Evolutionary conservation across 2,797 vertebrate genomes (phyloP).

Genomic region (Sebastes iracundus): DNA sequence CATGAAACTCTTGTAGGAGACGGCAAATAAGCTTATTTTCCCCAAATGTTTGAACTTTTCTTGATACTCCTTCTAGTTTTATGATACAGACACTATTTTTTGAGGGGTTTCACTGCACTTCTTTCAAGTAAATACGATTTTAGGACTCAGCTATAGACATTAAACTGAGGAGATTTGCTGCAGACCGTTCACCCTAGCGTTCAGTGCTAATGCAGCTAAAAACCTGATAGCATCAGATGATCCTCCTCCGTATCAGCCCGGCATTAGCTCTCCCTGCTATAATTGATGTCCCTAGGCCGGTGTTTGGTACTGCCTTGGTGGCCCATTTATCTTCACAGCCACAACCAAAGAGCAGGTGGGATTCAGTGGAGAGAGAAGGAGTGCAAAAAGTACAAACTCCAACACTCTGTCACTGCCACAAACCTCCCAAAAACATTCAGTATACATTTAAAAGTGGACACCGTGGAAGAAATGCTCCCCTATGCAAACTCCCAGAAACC

Average conservation of each 20-base stretch:
- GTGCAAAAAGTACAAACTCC: constrained; percentile 8
- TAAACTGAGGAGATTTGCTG: not conserved
- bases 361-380: not conserved
- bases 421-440: constrained; percentile 8
- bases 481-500: not conserved
- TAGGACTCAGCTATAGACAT: not conserved
- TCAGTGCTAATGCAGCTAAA: constrained; percentile 5
- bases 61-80: not conserved
- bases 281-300: constrained; percentile 47
- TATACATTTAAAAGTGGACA: constrained; percentile 10
- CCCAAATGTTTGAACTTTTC: not conserved
- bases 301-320: constrained; percentile 29
- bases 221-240: constrained; percentile 31
- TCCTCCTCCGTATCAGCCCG: constrained; percentile 25
- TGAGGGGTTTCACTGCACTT: too few species aligned
- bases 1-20: too few species aligned
- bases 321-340: constrained; percentile 59
- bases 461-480: constrained; percentile 5
- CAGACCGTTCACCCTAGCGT: not conserved
- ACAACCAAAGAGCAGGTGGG: constrained; percentile 25
- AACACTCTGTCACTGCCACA: constrained; percentile 38
- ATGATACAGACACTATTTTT: too few species aligned
- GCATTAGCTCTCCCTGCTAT: constrained; percentile 26
- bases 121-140: too few species aligned
- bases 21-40: not conserved